These are phyloP conservation scores for Athetis lepigone DNA, from an alignment of 2,888 invertebrate species.

Conservation along the genomic window DNA sequence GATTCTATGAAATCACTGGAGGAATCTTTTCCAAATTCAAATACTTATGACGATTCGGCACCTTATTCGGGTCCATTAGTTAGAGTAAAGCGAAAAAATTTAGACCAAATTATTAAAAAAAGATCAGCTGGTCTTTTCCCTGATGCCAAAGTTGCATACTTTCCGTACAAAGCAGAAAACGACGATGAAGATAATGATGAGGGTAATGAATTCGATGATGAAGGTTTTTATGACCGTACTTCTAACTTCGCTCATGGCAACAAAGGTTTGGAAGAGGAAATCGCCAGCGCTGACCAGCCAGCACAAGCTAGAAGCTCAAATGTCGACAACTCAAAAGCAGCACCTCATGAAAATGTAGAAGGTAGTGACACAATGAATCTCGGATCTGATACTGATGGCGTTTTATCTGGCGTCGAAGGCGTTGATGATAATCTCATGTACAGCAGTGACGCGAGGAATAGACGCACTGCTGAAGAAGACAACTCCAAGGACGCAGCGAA, in stretches of 20 bases:
- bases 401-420: constrained; percentile 81
- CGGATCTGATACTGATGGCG: constrained; percentile 83
- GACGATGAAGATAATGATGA: constrained; percentile 87
- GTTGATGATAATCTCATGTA: constrained; percentile 85
- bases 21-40: constrained; percentile 83
- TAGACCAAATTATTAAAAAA: constrained; percentile 73
- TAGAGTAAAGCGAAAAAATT: constrained; percentile 83
- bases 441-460: constrained; percentile 73
- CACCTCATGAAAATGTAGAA: constrained; percentile 63
- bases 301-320: constrained; percentile 46
- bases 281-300: constrained; percentile 40
- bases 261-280: constrained; percentile 60
- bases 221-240: constrained; percentile 85
- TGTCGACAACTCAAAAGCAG: constrained; percentile 56
- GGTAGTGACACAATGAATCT: constrained; percentile 69
- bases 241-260: constrained; percentile 75
- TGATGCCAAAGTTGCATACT: constrained; percentile 80
- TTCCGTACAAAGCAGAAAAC: constrained; percentile 80
- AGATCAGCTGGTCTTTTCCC: constrained; percentile 76
- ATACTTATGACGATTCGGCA: constrained; percentile 72
- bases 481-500: constrained; percentile 49
- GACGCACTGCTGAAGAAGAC: constrained; percentile 69
- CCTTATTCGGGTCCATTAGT: constrained; percentile 77
- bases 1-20: constrained; percentile 82
- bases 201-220: constrained; percentile 87